Evolutionary conservation across 2,888 invertebrate species (phyloP).

Genomic region (Automeris io): DNA sequence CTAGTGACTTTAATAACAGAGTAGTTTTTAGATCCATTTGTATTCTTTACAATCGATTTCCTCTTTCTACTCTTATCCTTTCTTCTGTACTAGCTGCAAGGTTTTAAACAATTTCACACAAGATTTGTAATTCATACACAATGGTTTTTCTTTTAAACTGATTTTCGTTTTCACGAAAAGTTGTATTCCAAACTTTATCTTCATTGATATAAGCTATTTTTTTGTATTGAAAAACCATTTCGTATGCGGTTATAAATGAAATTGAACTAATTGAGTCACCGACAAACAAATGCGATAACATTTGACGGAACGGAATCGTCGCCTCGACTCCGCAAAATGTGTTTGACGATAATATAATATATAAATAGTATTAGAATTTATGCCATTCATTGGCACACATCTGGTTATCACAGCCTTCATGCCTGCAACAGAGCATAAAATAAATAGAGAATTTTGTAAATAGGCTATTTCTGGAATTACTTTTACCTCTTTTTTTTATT

Average conservation of each 20-base stretch:
- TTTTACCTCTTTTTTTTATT: too few species aligned
- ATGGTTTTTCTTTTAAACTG: not conserved
- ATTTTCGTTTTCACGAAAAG: not conserved
- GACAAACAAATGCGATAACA: conserved; percentile 1
- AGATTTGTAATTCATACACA: not conserved
- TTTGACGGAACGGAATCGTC: not conserved
- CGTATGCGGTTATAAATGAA: not conserved
- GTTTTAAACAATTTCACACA: not conserved
- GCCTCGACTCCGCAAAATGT: not conserved
- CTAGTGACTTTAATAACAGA: not conserved
- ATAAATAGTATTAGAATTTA: not conserved
- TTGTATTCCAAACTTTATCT: not conserved
- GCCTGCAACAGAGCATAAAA: too few species aligned
- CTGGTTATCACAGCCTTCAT: too few species aligned
- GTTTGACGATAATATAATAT: too few species aligned
- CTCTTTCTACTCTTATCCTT: too few species aligned
- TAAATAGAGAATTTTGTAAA: too few species aligned
- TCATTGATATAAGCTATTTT: not conserved
- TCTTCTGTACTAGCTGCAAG: not conserved
- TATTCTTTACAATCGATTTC: too few species aligned
- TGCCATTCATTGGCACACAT: conserved; percentile 17
- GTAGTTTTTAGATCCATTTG: not conserved
- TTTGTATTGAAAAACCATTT: not conserved
- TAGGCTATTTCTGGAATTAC: too few species aligned
- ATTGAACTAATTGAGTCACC: not conserved